Evolutionary conservation across 2,797 vertebrate species (phyloP), one percentile per base, ranked within the genome.

Genomic region (Rhynchotus rufescens): DNA sequence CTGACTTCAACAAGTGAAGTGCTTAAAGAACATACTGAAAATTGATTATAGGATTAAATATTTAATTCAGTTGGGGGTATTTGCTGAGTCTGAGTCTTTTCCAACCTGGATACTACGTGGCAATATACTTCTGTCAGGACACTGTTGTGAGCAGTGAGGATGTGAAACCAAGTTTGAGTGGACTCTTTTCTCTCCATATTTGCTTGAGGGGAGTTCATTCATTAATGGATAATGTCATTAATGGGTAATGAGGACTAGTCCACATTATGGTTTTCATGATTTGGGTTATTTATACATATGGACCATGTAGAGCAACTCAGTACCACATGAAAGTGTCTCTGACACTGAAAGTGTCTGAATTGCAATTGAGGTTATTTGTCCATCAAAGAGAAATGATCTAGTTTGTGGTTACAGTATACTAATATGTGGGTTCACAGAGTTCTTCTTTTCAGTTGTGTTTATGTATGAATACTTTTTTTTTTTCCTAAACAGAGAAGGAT

Each of bases 141-240:
- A 6, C 0, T 81, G 16, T 17, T 26, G 13, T 0, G 2, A 79
- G 22, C 3, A 73, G 4, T 5, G 21, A 88, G 25, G 15, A 47
- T 66, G 44, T 38, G 14, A 80, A 42, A 90, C n/a, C 15, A 67
- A 28, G 15, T 20, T 54, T 12, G 45, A 56, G 25, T 23, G 44
- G 15, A 49, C 44, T 34, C n/a, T 67, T 34, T 85, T 79, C 36
- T 75, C 22, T 59, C 19, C 19, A 3, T 15, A 4, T 36, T 51
- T 3, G 2, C 8, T 66, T 54, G 20, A 76, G 56, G 56, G 80
- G 28, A 71, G 4, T 22, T 74, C 28, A 66, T 7, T 13, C 15
- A 22, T 23, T 73, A 62, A 40, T 14, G n/a, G 7, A 1, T 30
- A 56, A 40, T 3, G 7, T 2, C 2, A 40, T 40, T 40, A 40